These are phyloP conservation scores for Brachionus sp. DNA, from an alignment of 1,140 invertebrate genomes.

Conservation along the genomic window DNA sequence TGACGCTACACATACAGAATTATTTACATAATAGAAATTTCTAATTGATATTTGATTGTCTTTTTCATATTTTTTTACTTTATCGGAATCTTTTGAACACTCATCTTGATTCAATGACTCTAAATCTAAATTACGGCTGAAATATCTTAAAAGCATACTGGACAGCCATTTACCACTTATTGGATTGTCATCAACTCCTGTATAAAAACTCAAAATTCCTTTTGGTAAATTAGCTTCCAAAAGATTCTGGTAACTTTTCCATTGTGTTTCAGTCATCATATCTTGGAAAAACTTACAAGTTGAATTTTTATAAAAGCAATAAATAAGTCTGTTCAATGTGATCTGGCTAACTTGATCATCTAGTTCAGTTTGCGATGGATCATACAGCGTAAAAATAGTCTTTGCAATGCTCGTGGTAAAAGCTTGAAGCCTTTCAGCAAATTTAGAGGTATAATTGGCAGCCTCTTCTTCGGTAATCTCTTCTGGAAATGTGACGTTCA, in stretches of 20 bases:
- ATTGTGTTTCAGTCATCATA: slow-evolving; percentile 3
- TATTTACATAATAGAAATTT: slow-evolving; percentile 26
- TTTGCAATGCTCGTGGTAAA: slow-evolving; percentile 1
- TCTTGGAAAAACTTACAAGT: slow-evolving; percentile 29
- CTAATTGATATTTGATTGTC: slow-evolving; percentile 21
- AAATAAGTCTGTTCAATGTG: slow-evolving; percentile 26
- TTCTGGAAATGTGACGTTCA: slow-evolving; percentile 41
- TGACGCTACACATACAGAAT: neutral
- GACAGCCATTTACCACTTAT: slow-evolving; percentile 38
- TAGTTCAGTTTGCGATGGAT: neutral
- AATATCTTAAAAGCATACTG: slow-evolving; percentile 37
- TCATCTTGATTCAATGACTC: neutral
- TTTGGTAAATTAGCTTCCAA: slow-evolving; percentile 36
- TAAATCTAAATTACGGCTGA: slow-evolving; percentile 22
- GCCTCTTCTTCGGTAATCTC: neutral
- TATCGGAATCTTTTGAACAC: slow-evolving; percentile 4
- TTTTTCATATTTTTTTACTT: slow-evolving; percentile 9
- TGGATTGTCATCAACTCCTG: slow-evolving; percentile 33
- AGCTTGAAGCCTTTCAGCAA: neutral
- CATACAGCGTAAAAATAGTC: neutral
- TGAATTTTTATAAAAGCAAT: slow-evolving; percentile 37
- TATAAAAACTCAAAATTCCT: slow-evolving; percentile 39
- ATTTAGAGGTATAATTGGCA: neutral
- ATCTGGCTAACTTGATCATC: neutral
- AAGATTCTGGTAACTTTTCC: neutral